Conservation (phyloP, 1,140 invertebrate species). For the Temnothorax curvispinosus region DNA sequence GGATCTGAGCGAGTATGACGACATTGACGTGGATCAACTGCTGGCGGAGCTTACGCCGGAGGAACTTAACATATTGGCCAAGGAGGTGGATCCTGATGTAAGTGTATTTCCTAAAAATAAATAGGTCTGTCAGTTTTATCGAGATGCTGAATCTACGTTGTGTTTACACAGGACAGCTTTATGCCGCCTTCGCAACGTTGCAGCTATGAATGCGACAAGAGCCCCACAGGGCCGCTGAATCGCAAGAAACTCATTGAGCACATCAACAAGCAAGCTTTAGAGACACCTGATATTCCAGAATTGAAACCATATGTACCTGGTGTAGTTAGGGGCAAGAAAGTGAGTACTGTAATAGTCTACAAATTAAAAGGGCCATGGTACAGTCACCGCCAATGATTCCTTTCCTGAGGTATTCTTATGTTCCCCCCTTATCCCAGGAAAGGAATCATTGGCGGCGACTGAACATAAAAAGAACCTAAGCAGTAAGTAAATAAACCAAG, state of each 20-base stretch:
- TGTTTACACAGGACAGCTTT: conserved; percentile 94
- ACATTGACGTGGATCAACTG: conserved; percentile 98
- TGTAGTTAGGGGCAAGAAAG: conserved; percentile 95
- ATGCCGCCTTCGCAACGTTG: conserved; percentile 98
- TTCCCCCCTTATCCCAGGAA: too few species aligned
- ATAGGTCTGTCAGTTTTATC: background rate
- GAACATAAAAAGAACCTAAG: too few species aligned
- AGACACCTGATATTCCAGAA: conserved; percentile 99
- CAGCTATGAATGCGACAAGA: conserved; percentile 97
- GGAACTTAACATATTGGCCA: conserved; percentile 98
- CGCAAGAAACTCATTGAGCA: conserved; percentile 98
- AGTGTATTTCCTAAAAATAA: conserved; percentile 83
- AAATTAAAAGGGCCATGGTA: too few species aligned
- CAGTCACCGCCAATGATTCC: too few species aligned
- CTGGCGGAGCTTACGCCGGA: conserved; percentile 96
- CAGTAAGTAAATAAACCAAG: too few species aligned
- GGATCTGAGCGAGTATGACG: conserved; percentile 97
- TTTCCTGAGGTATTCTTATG: too few species aligned
- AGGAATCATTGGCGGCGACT: too few species aligned
- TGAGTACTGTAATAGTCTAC: conserved; percentile 78
- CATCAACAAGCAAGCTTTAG: conserved; percentile 98
- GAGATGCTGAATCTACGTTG: conserved; percentile 31
- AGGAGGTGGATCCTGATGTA: conserved; percentile 99
- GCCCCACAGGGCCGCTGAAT: conserved; percentile 97
- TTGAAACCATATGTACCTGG: conserved; percentile 97